phyloP scores from a whole-genome alignment of 1,140 invertebrate species.

The Drosophila ananassae region DNA sequence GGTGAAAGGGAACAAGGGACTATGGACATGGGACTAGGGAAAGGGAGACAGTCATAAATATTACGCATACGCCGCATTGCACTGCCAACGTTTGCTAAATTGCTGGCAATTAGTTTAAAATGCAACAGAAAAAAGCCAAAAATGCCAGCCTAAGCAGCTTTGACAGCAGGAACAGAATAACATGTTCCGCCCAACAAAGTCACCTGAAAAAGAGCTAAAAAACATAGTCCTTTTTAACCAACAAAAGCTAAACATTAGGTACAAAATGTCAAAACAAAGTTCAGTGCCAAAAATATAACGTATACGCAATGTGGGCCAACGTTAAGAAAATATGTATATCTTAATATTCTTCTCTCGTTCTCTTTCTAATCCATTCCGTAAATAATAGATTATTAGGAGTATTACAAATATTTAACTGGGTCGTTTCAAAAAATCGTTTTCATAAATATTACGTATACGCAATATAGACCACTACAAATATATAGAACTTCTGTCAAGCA shows the following conservation, averaged over 20 bases:
- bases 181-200: slow-evolving; percentile 5
- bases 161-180: neutral
- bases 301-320: too few species aligned
- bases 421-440: neutral
- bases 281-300: neutral
- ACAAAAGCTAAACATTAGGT: neutral
- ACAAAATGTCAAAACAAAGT: neutral
- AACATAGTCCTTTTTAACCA: neutral
- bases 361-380: too few species aligned
- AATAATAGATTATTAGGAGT: too few species aligned
- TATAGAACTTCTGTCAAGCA: neutral
- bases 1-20: neutral
- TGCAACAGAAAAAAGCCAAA: slow-evolving; percentile 61
- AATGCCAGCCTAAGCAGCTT: slow-evolving; percentile 72
- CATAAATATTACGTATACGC: neutral
- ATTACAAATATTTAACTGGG: too few species aligned
- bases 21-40: neutral
- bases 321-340: too few species aligned
- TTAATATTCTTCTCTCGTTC: too few species aligned
- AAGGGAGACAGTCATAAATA: slow-evolving; percentile 59
- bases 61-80: slow-evolving; percentile 80
- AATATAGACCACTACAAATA: neutral
- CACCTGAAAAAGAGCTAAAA: neutral
- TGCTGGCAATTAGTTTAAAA: slow-evolving; percentile 79
- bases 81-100: slow-evolving; percentile 76